Percentiles rank a stretch among this genome's conserved stretches.
Evolutionary conservation across 2,888 invertebrate genomes (phyloP).

Genomic region (Lamellibrachia satsuma): DNA sequence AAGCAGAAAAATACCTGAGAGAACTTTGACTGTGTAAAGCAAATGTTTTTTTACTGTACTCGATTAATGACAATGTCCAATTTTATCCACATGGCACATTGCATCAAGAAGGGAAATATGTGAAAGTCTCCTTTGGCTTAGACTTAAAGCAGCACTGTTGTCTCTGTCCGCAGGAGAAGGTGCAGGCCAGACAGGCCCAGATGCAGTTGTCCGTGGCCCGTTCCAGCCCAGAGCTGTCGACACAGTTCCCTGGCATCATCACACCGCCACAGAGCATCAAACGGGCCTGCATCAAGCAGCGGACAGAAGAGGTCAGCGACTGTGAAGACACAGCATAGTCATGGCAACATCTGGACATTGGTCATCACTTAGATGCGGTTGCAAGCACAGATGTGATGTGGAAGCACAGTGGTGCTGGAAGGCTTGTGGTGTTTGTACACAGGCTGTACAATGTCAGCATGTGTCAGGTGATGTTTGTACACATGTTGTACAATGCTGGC

Average conservation of each 20-base stretch:
- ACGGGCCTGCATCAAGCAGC: conserved; percentile 26
- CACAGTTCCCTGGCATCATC: conserved; percentile 35
- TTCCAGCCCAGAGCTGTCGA: conserved; percentile 33
- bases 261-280: conserved; percentile 37
- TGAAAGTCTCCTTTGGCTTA: too few relatives aligned
- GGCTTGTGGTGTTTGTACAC: neutral
- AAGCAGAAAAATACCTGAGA: too few relatives aligned
- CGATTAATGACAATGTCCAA: too few relatives aligned
- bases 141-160: neutral
- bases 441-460: neutral
- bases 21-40: too few relatives aligned
- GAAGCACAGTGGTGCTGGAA: neutral
- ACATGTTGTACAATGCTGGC: neutral
- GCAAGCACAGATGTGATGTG: too few relatives aligned
- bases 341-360: neutral
- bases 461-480: neutral
- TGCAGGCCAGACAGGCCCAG: conserved; percentile 31
- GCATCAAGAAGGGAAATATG: too few relatives aligned
- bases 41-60: too few relatives aligned
- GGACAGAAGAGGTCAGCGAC: conserved; percentile 18
- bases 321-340: neutral
- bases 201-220: conserved; percentile 28
- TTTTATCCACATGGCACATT: too few relatives aligned
- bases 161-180: conserved; percentile 33
- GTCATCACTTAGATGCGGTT: neutral